Conservation (phyloP, 2,888 invertebrate species). For the Epistrophella euchroma region DNA sequence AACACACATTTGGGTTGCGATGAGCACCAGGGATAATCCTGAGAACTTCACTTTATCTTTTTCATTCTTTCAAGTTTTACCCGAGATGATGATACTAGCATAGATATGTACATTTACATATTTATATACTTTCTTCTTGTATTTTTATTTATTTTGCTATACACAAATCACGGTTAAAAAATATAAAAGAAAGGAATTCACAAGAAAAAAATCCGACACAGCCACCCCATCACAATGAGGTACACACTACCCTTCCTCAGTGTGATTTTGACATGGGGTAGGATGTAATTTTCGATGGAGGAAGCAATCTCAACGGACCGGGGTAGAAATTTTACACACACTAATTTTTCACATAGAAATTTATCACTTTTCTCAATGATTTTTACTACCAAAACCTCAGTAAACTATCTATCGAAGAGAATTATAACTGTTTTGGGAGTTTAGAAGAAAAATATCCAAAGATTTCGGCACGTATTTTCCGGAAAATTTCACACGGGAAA, state of each 20-base stretch:
- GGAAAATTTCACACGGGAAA: slow-evolving; percentile 70
- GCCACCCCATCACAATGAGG: slow-evolving; percentile 34
- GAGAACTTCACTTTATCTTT: slow-evolving; percentile 62
- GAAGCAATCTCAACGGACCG: slow-evolving; percentile 57
- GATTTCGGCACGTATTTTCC: slow-evolving; percentile 66
- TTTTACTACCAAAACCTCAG: slow-evolving; percentile 29
- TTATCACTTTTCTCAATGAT: slow-evolving; percentile 49
- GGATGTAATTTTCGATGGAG: slow-evolving; percentile 60
- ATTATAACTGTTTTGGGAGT: neutral
- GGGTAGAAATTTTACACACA: slow-evolving; percentile 55
- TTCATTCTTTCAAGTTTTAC: slow-evolving; percentile 54
- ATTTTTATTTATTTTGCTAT: slow-evolving; percentile 48
- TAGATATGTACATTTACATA: slow-evolving; percentile 25
- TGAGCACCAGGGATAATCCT: slow-evolving; percentile 70
- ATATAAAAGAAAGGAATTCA: slow-evolving; percentile 59
- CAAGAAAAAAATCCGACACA: slow-evolving; percentile 41
- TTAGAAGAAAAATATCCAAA: slow-evolving; percentile 25
- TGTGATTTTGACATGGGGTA: slow-evolving; percentile 71
- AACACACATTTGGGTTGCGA: slow-evolving; percentile 72
- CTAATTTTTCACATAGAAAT: slow-evolving; percentile 18
- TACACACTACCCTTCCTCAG: slow-evolving; percentile 71
- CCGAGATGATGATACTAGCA: slow-evolving; percentile 17
- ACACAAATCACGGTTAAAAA: slow-evolving; percentile 55
- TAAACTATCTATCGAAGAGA: slow-evolving; percentile 4
- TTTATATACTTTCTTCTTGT: slow-evolving; percentile 24